Evolutionary conservation across 1,140 invertebrate genomes (phyloP), one percentile per base, ranked within the genome.

Genomic region (Euwallacea similis): DNA sequence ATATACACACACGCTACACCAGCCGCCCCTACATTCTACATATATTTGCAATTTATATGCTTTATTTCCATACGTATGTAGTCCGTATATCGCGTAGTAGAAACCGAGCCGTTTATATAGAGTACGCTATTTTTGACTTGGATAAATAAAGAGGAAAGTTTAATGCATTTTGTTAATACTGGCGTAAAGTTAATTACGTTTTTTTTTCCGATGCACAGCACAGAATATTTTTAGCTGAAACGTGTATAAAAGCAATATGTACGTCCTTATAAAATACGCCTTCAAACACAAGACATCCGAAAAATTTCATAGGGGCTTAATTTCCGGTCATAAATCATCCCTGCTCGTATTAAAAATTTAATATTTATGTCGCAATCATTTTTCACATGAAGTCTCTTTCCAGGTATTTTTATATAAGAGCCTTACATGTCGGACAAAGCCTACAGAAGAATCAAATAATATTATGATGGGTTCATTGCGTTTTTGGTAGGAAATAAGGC

Each of bases 331-430:
- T 73, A 73, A 73, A 73, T 73, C 72, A 73, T 69, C 54, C 56
- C 47, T 64, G 62, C 68, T 65, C 62, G 56, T 69, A 73, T 73
- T 73, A 73, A 73, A 73, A 69, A 69, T 73, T 73, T 69, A 69
- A 73, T 73, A 73, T 73, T 73, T 69, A 69, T 73, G 72, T 66
- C 66, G 66, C 62, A 73, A 73, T 73, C 66, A 69, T 67, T 73
- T 73, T 62, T 16, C 13, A 11, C 54, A 56, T 56, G 54, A 56
- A 11, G 54, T 56, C 16, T 56, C 15, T 50, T 56, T 56, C 54
- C 54, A 56, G 54, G 16, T 15, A 56, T 56, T 56, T 56, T 8
- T 56, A 56, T 56, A 56, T 50, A 33, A 33, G 21, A 50, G 46
- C 13, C 9, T 50, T 56, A 15, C 54, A 16, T 56, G 54, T 56